Conservation (phyloP, 2,113 vertebrate species). For the Channa maculata region DNA sequence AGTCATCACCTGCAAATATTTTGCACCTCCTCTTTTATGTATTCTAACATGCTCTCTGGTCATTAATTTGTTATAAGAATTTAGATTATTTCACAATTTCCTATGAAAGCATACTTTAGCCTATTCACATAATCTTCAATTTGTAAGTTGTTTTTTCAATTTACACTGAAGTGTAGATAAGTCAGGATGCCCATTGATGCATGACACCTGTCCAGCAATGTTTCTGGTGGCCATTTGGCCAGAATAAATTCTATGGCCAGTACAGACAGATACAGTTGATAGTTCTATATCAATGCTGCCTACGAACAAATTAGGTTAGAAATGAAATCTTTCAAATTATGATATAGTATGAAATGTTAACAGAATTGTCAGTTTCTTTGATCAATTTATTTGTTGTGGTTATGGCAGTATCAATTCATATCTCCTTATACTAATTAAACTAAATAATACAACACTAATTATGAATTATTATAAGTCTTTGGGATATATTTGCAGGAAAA, state of each 20-base stretch:
- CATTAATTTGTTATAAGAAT: conserved; percentile 2
- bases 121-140: background rate
- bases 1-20: too few relatives aligned
- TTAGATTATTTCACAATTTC: background rate
- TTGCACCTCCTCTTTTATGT: too few relatives aligned
- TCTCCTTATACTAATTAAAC: too few relatives aligned
- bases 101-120: background rate
- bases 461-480: too few relatives aligned
- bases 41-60: background rate
- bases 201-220: background rate
- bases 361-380: too few relatives aligned
- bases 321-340: background rate
- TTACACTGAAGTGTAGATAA: background rate
- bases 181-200: too few relatives aligned
- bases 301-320: background rate
- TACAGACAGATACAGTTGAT: background rate
- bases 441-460: too few relatives aligned
- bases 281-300: background rate
- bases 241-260: too few relatives aligned
- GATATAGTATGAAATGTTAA: background rate
- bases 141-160: background rate
- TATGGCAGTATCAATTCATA: too few relatives aligned
- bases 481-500: conserved; percentile 1
- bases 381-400: too few relatives aligned
- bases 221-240: too few relatives aligned